Base-by-base conservation (phyloP, 2,113 vertebrate genomes). In the Emydura subglobosa region DNA sequence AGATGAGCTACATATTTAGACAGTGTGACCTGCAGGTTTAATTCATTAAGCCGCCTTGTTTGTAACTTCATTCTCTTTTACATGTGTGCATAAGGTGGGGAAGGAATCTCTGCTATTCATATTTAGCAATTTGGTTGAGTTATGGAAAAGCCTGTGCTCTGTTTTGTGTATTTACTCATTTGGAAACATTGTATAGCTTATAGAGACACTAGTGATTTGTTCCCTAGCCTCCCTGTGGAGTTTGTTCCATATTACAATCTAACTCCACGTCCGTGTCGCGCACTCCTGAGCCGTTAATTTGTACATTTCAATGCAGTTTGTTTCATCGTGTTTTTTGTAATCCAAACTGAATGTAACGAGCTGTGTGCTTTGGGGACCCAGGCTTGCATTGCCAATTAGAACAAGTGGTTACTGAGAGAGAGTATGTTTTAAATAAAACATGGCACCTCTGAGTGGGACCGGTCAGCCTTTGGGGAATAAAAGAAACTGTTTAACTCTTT, bases 321-420 rank as follows among this genome's bases (percentile, higher is more conserved):
- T 98, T 98, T 98, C 96, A 96, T 98, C 44, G 44, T 98, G 97
- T 98, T 98, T 68, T 98, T 98, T 98, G 98, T 98, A 98, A 99
- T 98, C 97, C 98, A 98, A 98, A 97, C 97, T 97, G 97, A 98
- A 98, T 97, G 94, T 98, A 99, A 98, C 81, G 92, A 98, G 98
- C 98, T 98, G 0, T 98, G 98, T 97, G 98, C 98, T 98, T 98
- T 94, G 94, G 98, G 98, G 98, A 98, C 97, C 83, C 89, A 95
- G 97, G 97, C 98, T 98, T 98, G 98, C 98, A 96, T 98, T 98
- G 97, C 98, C 98, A 99, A 98, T 99, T 99, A 98, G 98, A 98
- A 97, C 96, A 98, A 98, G 98, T 98, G 97, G 98, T 98, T 98
- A 97, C 97, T 98, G 97, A 96, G 98, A 98, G 98, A 96, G 97